Evolutionary conservation across 2,888 invertebrate genomes (phyloP).

Genomic region (Hololepta plana): DNA sequence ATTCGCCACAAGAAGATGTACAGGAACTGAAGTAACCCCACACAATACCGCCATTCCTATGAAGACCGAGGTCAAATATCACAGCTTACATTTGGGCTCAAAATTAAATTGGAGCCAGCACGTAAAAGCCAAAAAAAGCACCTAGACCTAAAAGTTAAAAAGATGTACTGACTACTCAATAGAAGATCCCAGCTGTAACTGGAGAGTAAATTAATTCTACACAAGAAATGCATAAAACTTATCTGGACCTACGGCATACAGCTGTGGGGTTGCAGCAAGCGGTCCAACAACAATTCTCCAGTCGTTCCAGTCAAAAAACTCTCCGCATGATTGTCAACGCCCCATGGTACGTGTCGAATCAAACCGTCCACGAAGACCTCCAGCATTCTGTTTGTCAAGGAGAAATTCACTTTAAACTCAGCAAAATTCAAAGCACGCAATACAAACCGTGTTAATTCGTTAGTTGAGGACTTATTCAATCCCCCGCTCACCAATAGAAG

Average conservation of each 20-base stretch:
- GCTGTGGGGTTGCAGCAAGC: slow-evolving; percentile 7
- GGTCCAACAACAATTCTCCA: no score
- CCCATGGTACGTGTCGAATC: slow-evolving; percentile 9
- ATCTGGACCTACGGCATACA: slow-evolving; percentile 9
- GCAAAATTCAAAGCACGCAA: no score
- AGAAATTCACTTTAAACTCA: no score
- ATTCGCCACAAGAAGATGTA: slow-evolving; percentile 11
- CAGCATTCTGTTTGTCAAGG: no score
- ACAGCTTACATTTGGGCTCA: slow-evolving; percentile 7
- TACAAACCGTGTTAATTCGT: no score
- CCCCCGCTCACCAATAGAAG: no score
- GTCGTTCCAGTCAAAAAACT: no score
- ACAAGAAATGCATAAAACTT: slow-evolving; percentile 9
- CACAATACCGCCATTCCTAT: slow-evolving; percentile 8
- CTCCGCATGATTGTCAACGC: slow-evolving; percentile 8
- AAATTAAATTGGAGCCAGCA: slow-evolving; percentile 11
- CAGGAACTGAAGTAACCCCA: slow-evolving; percentile 7
- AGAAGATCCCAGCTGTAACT: slow-evolving; percentile 7
- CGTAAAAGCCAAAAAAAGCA: slow-evolving; percentile 11
- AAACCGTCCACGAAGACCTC: no score
- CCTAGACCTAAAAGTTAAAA: slow-evolving; percentile 9
- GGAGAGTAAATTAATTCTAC: slow-evolving; percentile 8
- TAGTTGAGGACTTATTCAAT: no score
- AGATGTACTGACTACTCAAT: slow-evolving; percentile 9
- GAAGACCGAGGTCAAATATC: slow-evolving; percentile 7